These are phyloP conservation scores for Meiosimyza platycephala DNA, from an alignment of 2,888 invertebrate genomes.

Conservation along the genomic window DNA sequence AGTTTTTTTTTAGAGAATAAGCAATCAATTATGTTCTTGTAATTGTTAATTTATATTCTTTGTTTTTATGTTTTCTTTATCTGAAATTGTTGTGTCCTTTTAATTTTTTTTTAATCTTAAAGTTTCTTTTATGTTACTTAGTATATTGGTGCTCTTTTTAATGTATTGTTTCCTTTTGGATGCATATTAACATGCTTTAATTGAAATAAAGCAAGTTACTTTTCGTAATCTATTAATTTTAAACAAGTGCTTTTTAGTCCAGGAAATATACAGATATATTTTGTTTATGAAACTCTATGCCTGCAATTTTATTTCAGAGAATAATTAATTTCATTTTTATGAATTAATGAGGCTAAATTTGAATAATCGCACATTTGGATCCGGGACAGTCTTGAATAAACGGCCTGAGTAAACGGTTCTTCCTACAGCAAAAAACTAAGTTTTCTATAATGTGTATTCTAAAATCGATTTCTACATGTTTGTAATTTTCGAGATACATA, in stretches of 20 bases:
- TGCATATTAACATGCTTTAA: background rate
- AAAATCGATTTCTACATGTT: too few relatives aligned
- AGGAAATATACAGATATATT: too few relatives aligned
- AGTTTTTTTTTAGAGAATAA: background rate
- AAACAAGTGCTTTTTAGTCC: background rate
- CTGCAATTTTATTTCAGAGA: too few relatives aligned
- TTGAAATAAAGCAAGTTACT: background rate
- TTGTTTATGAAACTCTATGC: too few relatives aligned
- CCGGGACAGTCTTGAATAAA: too few relatives aligned
- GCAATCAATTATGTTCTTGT: background rate
- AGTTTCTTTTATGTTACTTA: constrained; percentile 20
- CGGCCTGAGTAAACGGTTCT: too few relatives aligned
- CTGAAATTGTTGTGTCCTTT: background rate
- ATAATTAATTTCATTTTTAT: too few relatives aligned
- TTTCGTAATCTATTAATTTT: constrained; percentile 5
- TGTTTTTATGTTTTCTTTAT: background rate
- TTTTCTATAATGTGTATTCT: too few relatives aligned
- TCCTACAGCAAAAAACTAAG: too few relatives aligned
- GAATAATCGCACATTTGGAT: too few relatives aligned
- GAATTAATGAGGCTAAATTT: too few relatives aligned
- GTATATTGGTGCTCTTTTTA: constrained; percentile 27
- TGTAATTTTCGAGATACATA: too few relatives aligned
- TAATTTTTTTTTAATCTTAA: background rate
- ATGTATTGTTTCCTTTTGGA: background rate
- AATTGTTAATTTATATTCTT: constrained; percentile 17